A percentile compares a stretch with the other conserved stretches of the same genome.
phyloP scores from a whole-genome alignment of 2,888 invertebrate genomes.

The Clusia tigrina region DNA sequence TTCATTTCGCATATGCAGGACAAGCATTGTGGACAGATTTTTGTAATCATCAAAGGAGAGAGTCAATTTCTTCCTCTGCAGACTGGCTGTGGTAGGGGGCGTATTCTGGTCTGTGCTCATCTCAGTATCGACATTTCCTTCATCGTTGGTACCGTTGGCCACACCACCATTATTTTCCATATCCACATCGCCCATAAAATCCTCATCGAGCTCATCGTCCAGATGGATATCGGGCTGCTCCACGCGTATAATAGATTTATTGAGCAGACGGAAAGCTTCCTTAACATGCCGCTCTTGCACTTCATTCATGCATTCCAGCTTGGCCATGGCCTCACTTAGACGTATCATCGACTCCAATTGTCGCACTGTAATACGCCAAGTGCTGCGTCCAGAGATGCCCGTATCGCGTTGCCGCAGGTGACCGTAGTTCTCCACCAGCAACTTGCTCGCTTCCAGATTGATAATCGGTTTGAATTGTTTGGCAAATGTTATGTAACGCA shows the following conservation, averaged over 20 bases:
- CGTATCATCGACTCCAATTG: slow-evolving; percentile 96
- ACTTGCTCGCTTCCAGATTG: slow-evolving; percentile 80
- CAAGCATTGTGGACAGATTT: slow-evolving; percentile 87
- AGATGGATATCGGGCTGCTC: slow-evolving; percentile 97
- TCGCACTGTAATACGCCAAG: slow-evolving; percentile 96
- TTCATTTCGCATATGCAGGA: slow-evolving; percentile 86
- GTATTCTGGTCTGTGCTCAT: neutral
- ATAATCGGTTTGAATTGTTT: slow-evolving; percentile 92
- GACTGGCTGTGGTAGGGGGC: slow-evolving; percentile 24
- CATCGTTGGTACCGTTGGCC: slow-evolving; percentile 33
- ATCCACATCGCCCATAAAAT: slow-evolving; percentile 68
- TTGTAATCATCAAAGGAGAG: slow-evolving; percentile 95
- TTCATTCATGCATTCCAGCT: slow-evolving; percentile 92
- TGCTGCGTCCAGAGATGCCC: slow-evolving; percentile 72
- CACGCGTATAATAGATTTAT: slow-evolving; percentile 96
- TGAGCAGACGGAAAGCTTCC: slow-evolving; percentile 89
- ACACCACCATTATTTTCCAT: slow-evolving; percentile 60
- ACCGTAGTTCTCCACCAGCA: slow-evolving; percentile 89
- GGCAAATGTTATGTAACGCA: slow-evolving; percentile 96
- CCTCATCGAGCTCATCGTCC: slow-evolving; percentile 74
- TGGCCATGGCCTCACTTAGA: slow-evolving; percentile 94
- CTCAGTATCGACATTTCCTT: slow-evolving; percentile 25
- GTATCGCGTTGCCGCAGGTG: slow-evolving; percentile 86
- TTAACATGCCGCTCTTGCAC: slow-evolving; percentile 88
- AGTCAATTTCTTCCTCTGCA: slow-evolving; percentile 77